Evolutionary conservation across 2,113 vertebrate species (phyloP).

Genomic region (Mionectes macconnelli): DNA sequence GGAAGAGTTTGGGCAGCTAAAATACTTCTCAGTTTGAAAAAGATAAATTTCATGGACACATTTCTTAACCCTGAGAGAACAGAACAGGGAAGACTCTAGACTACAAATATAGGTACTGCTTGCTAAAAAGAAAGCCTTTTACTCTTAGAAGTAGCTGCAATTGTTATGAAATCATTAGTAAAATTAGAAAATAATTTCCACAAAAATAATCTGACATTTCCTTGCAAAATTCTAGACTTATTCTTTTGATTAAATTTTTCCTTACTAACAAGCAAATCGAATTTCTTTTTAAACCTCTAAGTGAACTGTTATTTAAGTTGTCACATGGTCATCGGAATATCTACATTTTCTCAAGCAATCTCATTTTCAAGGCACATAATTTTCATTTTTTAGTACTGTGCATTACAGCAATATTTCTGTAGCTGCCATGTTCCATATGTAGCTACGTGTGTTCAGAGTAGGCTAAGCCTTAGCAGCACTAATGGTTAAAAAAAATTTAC

Average conservation of each 20-base stretch:
- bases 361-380: background rate
- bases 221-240: background rate
- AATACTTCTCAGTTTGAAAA: background rate
- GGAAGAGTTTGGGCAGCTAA: background rate
- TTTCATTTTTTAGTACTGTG: background rate
- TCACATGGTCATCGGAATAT: background rate
- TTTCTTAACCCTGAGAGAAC: background rate
- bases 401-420: background rate
- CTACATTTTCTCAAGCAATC: background rate
- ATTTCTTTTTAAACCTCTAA: background rate
- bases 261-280: background rate
- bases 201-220: background rate
- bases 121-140: background rate
- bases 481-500: background rate
- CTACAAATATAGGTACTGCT: background rate
- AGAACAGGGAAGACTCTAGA: background rate
- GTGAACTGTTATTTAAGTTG: background rate
- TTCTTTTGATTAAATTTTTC: background rate
- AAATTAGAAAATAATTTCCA: background rate
- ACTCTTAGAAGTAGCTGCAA: background rate
- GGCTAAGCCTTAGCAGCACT: background rate
- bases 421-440: background rate
- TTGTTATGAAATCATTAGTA: background rate
- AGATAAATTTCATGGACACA: background rate
- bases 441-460: background rate